Evolutionary conservation across 2,797 vertebrate genomes (phyloP), one percentile per base, ranked within the genome.

Genomic region (Lophotriccus pileatus): DNA sequence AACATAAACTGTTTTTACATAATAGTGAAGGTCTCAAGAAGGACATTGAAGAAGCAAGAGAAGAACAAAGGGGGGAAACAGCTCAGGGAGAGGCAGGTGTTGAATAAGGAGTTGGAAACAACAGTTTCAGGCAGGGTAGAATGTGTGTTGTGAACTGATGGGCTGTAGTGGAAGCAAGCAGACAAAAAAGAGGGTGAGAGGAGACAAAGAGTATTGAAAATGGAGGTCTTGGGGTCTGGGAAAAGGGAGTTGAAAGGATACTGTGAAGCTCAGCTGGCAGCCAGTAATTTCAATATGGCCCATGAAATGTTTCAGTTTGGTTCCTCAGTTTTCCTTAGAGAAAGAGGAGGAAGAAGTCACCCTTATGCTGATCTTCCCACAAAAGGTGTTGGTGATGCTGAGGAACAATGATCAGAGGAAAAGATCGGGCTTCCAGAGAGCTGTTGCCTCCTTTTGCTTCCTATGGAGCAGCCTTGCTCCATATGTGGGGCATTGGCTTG

Each of bases 401-500:
- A 34, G 16, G 3, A 16, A 69, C 73, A 75, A 16, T 7, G 14
- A 60, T 12, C 2, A 2, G 24, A 44, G 34, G 16, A 56, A 37
- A 22, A 32, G 7, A 56, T 0, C 3, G 2, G n/a, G 36, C 16
- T 80, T 94, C 24, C 66, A 44, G 41, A 43, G 9, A 60, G 24
- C 24, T 44, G 4, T 25, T 43, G 12, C 8, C 19, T 74, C 37
- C 22, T 70, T 20, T 66, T 81, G 7, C 49, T 85, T 64, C 28
- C n/a, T 15, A 17, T 3, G 34, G 28, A 80, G 27, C 27, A 58
- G 27, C 49, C 12, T 81, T 3, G 0, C 4, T 64, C 11, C 6
- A 0, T 30, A 11, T 18, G 1, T 7, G 6, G 27, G 15, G 4
- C 30, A 34, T 8, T 36, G 58, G 18, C 36, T 83, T 56, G 16